Evolutionary conservation across 2,113 vertebrate species (phyloP).

Genomic region (Peromyscus californicus): DNA sequence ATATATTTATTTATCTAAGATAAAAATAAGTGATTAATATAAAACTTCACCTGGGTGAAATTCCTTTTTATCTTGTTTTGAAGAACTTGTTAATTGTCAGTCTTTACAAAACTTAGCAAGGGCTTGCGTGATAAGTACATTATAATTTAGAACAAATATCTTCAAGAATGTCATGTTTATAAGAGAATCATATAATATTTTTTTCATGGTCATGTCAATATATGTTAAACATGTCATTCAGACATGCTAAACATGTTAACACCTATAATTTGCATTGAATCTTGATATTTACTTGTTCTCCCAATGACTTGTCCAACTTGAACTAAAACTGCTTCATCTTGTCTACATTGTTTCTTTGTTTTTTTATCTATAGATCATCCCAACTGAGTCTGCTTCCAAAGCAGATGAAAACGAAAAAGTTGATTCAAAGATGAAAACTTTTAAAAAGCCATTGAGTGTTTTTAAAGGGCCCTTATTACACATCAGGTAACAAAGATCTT

Average conservation of each 20-base stretch:
- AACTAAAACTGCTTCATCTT: conserved; percentile 57
- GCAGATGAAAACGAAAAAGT: conserved; percentile 92
- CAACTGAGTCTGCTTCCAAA: conserved; percentile 91
- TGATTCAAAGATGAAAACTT: conserved; percentile 91
- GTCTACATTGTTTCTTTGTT: conserved; percentile 68
- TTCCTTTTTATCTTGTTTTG: conserved; percentile 1
- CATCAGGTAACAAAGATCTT: conserved; percentile 91
- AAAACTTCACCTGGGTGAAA: not conserved
- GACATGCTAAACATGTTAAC: conserved; percentile 34
- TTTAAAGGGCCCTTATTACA: conserved; percentile 96
- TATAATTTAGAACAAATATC: conserved; percentile 48
- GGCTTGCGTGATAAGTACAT: conserved; percentile 14
- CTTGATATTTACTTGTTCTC: conserved; percentile 36
- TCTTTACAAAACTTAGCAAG: conserved; percentile 17
- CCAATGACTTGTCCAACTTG: conserved; percentile 55
- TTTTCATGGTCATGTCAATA: not conserved
- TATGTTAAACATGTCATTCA: conserved; percentile 41
- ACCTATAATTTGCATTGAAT: conserved; percentile 49
- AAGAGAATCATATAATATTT: not conserved
- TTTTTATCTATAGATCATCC: conserved; percentile 90
- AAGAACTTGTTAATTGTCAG: conserved; percentile 41
- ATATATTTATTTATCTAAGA: conserved; percentile 8
- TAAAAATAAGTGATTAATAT: conserved; percentile 42
- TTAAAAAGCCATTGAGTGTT: conserved; percentile 93
- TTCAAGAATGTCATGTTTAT: conserved; percentile 5